Conservation (phyloP, 2,113 vertebrate species). For the Anser brachyrhynchus region DNA sequence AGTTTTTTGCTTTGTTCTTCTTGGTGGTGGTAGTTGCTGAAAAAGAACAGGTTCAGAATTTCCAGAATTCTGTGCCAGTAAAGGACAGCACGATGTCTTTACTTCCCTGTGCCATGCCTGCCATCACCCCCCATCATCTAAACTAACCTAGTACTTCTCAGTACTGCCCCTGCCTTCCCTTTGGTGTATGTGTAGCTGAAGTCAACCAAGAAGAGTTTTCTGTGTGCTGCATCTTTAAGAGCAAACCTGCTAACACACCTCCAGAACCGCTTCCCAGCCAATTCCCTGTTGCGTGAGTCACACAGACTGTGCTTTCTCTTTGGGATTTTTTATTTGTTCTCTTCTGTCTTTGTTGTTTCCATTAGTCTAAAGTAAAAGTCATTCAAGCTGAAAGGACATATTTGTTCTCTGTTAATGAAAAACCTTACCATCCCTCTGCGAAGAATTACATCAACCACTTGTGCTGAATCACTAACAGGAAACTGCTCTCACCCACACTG, state of each 20-base stretch:
- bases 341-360: not conserved
- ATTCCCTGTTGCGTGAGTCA: accelerated
- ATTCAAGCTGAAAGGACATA: not conserved
- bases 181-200: not conserved
- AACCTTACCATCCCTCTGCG: not conserved
- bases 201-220: not conserved
- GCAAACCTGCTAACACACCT: not conserved
- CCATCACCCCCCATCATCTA: not conserved
- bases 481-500: not conserved
- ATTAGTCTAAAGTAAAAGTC: slow-evolving; percentile 33
- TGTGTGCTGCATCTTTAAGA: not conserved
- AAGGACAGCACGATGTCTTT: not conserved
- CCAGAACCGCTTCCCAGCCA: not conserved
- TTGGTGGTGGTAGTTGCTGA: accelerated
- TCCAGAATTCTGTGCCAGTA: not conserved
- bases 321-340: not conserved
- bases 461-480: not conserved
- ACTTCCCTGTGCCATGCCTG: not conserved
- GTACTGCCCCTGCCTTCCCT: not conserved
- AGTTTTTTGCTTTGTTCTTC: not conserved
- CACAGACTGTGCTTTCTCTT: not conserved
- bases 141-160: not conserved
- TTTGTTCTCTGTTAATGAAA: slow-evolving; percentile 13
- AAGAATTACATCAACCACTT: not conserved
- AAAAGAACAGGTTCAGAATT: not conserved